These are phyloP conservation scores for Phyllostomus hastatus DNA, from an alignment of 2,113 vertebrate genomes.

Conservation along the genomic window DNA sequence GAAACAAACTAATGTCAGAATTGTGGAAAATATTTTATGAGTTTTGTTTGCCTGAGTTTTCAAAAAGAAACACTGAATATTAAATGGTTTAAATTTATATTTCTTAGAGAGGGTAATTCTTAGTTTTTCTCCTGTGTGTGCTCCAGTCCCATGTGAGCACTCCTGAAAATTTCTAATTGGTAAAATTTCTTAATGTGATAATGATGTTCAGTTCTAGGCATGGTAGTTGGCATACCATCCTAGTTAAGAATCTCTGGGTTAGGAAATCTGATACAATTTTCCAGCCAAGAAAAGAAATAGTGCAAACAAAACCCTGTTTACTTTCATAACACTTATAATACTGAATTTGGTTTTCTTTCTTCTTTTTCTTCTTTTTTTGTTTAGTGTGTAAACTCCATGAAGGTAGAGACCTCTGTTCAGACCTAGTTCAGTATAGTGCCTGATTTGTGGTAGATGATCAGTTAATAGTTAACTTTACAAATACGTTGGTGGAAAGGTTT, in stretches of 20 bases:
- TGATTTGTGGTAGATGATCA: conserved; percentile 20
- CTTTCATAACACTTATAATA: background rate
- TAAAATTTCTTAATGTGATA: background rate
- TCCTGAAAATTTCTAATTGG: background rate
- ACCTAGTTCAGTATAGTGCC: background rate
- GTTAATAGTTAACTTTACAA: conserved; percentile 24
- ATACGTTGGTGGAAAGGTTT: background rate
- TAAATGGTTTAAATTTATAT: conserved; percentile 3
- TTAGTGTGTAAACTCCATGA: background rate
- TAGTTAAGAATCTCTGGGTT: conserved; percentile 35
- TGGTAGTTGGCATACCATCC: background rate
- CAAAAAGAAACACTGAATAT: background rate
- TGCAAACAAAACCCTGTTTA: background rate
- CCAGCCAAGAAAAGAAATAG: conserved; percentile 10
- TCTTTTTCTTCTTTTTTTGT: background rate
- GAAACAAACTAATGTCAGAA: conserved; percentile 14
- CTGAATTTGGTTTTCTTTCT: background rate
- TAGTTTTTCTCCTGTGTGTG: background rate
- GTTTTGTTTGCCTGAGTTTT: conserved; percentile 18
- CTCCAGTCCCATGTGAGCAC: background rate
- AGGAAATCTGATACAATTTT: conserved; percentile 17
- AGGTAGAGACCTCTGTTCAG: background rate
- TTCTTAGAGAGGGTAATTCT: background rate
- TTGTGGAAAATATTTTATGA: conserved; percentile 23
- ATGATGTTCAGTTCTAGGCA: background rate